These are phyloP conservation scores for Watsonalla cultraria DNA, from an alignment of 2,888 invertebrate species.

Conservation along the genomic window DNA sequence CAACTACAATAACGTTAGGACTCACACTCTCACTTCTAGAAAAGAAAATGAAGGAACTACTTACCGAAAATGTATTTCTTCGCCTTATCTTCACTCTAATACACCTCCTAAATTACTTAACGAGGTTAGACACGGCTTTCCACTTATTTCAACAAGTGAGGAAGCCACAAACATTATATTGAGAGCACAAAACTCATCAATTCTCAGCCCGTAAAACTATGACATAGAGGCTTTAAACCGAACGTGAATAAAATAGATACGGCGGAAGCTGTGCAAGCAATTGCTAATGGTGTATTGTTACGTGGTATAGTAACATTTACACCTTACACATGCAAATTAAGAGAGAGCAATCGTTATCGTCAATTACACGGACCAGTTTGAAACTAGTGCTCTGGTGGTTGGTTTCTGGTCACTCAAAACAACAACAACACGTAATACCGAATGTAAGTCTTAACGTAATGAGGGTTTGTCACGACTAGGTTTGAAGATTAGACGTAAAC, in stretches of 20 bases:
- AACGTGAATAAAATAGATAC: not conserved
- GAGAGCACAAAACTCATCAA: not conserved
- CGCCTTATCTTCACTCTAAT: too few species aligned
- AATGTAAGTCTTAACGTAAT: too few species aligned
- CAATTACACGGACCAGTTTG: not conserved
- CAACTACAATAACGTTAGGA: too few species aligned
- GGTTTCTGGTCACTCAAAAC: not conserved
- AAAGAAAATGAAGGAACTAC: too few species aligned
- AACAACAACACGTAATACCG: too few species aligned
- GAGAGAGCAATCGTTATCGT: not conserved
- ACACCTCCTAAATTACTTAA: too few species aligned
- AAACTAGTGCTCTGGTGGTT: not conserved
- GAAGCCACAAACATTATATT: not conserved
- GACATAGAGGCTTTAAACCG: not conserved
- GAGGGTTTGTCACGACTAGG: too few species aligned
- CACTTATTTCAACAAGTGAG: too few species aligned
- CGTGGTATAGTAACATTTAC: not conserved
- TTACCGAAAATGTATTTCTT: too few species aligned
- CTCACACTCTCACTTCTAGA: too few species aligned
- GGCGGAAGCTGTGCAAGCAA: constrained; percentile 3
- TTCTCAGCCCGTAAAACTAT: not conserved
- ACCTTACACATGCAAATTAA: not conserved
- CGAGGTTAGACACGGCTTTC: too few species aligned
- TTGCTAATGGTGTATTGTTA: constrained; percentile 1
- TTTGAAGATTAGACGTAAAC: too few species aligned